Evolutionary conservation across 2,113 vertebrate genomes (phyloP).

Genomic region (Macaca nemestrina): DNA sequence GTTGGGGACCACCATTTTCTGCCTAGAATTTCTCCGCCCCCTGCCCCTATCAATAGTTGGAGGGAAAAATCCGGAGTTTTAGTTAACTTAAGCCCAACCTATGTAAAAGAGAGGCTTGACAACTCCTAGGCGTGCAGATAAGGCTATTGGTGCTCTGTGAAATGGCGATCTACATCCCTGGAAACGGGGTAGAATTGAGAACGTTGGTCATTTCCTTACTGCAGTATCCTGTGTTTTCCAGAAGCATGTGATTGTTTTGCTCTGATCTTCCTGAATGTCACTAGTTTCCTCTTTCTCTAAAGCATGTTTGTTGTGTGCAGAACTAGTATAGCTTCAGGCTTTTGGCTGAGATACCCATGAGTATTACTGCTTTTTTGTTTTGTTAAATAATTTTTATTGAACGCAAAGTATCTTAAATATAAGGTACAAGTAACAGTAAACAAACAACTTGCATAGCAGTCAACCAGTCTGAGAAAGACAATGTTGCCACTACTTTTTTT

Average conservation of each 20-base stretch:
- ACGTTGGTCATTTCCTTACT: not conserved
- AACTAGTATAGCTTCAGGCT: not conserved
- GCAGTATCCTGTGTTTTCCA: rapidly evolving
- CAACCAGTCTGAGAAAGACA: not conserved
- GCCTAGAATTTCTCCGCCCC: too few relatives aligned
- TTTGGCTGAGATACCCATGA: not conserved
- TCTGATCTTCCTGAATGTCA: not conserved
- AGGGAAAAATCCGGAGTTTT: not conserved
- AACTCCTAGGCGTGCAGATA: too few relatives aligned
- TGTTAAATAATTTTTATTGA: not conserved
- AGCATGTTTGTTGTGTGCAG: not conserved
- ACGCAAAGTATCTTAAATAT: not conserved
- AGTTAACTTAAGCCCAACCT: not conserved
- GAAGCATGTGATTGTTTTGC: not conserved
- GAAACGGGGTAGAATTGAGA: not conserved
- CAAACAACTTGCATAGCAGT: not conserved
- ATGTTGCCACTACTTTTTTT: not conserved
- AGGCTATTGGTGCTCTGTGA: not conserved
- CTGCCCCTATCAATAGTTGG: too few relatives aligned
- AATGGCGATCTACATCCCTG: not conserved
- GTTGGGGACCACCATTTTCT: too few relatives aligned
- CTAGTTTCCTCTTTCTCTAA: not conserved
- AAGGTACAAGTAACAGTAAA: not conserved
- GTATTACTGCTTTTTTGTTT: not conserved
- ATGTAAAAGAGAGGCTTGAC: not conserved